Base-by-base conservation (phyloP, 2,888 invertebrate species). In the Drosophila aldrichi region DNA sequence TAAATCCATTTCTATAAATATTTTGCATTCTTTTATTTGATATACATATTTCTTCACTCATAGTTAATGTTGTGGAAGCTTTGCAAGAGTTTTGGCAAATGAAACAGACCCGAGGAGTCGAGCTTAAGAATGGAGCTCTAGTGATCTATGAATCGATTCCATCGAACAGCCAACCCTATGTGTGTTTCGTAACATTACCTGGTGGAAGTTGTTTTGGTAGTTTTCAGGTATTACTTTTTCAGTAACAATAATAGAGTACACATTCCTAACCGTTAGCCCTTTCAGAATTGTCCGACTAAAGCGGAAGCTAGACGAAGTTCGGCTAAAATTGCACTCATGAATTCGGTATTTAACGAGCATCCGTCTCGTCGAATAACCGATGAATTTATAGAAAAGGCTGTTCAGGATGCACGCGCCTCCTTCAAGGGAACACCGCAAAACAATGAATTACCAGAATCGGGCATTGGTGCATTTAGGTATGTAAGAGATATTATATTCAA, bases 41-140 rank as follows among this genome's bases (percentile, higher is more conserved):
- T 3, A 41, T 25, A 22, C 2, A 41, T 25, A 29, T 52, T 29
- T 46, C 2, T 6, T 10, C 58, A 63, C 18, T 80, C 3, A 3
- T 94, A 96, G 98, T 98, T 82, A 98, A 98, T 94, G 98, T 98
- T 74, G 98, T 98, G 67, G 98, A 98, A 93, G 98, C 98, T 10
- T 94, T 98, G 66, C 98, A 98, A 93, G 98, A 98, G 94, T 98
- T 98, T 93, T 98, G 98, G 98, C 98, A 98, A 94, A 97, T 98
- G 97, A 98, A 98, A 93, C 97, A 97, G 82, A 95, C 97, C 57
- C 94, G 97, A 72, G 97, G 97, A 80, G 96, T 96, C 20, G 97
- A 97, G 88, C 94, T 97, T 75, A 95, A 97, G 88, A 96, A 97
- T 89, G 98, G 97, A 68, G 98, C 98, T 22, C 95, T 98, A 86